Percentiles rank a stretch among this genome's conserved stretches.
Conservation (phyloP, 2,797 vertebrate genomes). For the Rhinoraja longicauda region DNA sequence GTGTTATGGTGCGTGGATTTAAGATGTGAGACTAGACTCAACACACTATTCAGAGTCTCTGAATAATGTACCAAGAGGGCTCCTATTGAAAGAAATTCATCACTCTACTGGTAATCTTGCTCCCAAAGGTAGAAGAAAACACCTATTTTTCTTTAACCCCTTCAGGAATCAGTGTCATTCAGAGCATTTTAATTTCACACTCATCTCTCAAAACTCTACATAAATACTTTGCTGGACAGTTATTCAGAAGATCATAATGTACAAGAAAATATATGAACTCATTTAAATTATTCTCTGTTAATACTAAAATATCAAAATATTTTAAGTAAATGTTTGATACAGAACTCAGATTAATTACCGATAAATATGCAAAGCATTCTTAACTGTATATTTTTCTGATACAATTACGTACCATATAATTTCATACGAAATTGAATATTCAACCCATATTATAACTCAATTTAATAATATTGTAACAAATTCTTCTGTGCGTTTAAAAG, state of each 20-base stretch:
- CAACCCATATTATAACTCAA: not conserved
- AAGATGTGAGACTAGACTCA: constrained; percentile 42
- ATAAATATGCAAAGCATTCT: not conserved
- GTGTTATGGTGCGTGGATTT: constrained; percentile 47
- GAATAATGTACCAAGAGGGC: constrained; percentile 30
- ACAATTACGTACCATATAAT: not conserved
- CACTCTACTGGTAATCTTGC: constrained; percentile 22
- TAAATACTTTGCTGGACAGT: not conserved
- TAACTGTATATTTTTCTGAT: not conserved
- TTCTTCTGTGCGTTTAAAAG: not conserved
- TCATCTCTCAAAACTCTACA: not conserved
- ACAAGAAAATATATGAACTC: not conserved
- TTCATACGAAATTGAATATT: too few species aligned
- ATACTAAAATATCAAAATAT: not conserved
- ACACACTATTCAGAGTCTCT: constrained; percentile 29
- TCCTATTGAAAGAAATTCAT: constrained; percentile 29
- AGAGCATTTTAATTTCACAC: constrained; percentile 6
- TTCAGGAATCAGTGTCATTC: not conserved
- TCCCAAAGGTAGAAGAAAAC: not conserved
- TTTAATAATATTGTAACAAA: not conserved
- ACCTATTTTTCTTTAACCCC: constrained; percentile 32
- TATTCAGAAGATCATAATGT: not conserved
- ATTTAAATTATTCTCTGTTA: not conserved
- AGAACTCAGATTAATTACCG: not conserved
- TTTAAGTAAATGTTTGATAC: not conserved